phyloP scores from a whole-genome alignment of 2,797 vertebrate genomes.

The Eulemur rubriventer region DNA sequence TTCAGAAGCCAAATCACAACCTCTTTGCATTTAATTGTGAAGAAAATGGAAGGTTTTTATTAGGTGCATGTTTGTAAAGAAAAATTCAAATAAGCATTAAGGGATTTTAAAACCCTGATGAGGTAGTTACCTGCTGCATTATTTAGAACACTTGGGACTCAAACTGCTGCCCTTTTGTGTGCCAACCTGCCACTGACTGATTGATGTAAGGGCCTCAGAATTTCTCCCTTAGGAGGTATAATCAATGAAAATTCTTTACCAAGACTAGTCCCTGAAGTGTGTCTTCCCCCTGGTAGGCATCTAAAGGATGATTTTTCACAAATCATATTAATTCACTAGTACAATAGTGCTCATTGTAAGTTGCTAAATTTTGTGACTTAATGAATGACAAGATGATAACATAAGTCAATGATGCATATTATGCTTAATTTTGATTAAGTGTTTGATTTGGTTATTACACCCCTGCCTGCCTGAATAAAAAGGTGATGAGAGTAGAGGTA shows the following conservation, averaged over 20 bases:
- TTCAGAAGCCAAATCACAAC: constrained; percentile 5
- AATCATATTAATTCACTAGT: constrained; percentile 16
- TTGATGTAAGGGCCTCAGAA: constrained; percentile 38
- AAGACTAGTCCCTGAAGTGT: background rate
- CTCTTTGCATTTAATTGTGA: constrained; percentile 43
- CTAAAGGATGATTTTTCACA: constrained; percentile 40
- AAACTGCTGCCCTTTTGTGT: constrained; percentile 41
- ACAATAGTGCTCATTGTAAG: background rate
- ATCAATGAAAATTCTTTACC: constrained; percentile 59
- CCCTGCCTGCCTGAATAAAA: constrained; percentile 19
- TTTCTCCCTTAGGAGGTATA: constrained; percentile 58
- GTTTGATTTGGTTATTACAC: background rate
- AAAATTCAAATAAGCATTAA: constrained; percentile 60
- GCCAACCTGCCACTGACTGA: constrained; percentile 38
- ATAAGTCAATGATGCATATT: background rate
- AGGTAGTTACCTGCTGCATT: constrained; percentile 65
- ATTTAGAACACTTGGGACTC: constrained; percentile 61
- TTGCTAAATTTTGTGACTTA: constrained; percentile 54
- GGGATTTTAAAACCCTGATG: constrained; percentile 64
- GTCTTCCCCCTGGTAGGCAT: background rate
- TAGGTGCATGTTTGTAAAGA: constrained; percentile 64
- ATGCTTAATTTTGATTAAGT: constrained; percentile 47
- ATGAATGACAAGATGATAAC: background rate
- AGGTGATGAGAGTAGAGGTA: background rate
- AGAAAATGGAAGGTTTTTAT: constrained; percentile 59